Evolutionary conservation across 1,140 invertebrate genomes (phyloP).

Genomic region (Platyscapa corneri): DNA sequence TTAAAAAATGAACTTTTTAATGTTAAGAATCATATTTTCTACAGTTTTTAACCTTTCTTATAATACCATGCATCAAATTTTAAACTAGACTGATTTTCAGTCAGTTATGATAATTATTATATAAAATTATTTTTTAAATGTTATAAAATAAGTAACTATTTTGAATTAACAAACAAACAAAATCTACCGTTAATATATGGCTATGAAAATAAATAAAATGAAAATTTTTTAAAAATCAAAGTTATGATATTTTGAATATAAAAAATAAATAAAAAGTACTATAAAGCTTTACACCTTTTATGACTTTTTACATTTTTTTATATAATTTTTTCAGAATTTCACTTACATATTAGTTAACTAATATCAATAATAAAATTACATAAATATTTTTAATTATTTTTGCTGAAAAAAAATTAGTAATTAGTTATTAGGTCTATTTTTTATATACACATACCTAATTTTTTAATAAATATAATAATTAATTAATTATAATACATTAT

Average conservation of each 20-base stretch:
- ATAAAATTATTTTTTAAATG: background rate
- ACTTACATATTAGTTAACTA: background rate
- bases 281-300: too few species aligned
- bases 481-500: background rate
- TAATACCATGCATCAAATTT: background rate
- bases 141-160: background rate
- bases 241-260: background rate
- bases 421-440: background rate
- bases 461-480: background rate
- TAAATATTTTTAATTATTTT: background rate
- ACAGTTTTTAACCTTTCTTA: background rate
- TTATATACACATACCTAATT: background rate
- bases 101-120: background rate
- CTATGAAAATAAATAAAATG: background rate
- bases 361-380: background rate
- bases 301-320: too few species aligned
- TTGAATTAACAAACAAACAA: background rate
- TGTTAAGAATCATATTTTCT: background rate
- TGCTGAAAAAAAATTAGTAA: constrained; percentile 3
- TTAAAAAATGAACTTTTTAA: background rate
- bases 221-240: background rate
- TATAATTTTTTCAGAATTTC: background rate
- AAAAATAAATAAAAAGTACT: background rate
- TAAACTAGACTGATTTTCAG: background rate
- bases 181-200: background rate